A percentile compares a stretch with the other conserved stretches of the same genome.
phyloP scores from a whole-genome alignment of 1,140 invertebrate species.

The Sesamia nonagrioides region DNA sequence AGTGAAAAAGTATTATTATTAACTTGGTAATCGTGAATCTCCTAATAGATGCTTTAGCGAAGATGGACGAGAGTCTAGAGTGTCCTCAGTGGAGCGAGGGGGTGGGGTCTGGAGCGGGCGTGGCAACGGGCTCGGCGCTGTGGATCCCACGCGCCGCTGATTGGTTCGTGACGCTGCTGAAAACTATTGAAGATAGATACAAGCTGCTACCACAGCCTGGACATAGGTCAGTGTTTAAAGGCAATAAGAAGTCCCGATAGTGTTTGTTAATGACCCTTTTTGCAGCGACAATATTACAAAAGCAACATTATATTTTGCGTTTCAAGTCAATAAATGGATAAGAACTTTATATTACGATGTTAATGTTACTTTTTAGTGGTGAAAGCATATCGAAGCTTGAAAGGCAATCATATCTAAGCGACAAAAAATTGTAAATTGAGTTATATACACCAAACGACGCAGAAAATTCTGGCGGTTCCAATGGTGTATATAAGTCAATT shows the following conservation, averaged over 20 bases:
- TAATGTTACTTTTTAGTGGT: no score
- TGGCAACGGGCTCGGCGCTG: constrained; percentile 90
- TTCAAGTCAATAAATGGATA: no score
- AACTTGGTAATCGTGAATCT: not conserved
- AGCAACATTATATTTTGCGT: no score
- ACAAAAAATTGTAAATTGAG: no score
- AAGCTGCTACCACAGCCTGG: constrained; percentile 94
- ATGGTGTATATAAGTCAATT: no score
- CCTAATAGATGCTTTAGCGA: constrained; percentile 93
- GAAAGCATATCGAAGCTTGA: no score
- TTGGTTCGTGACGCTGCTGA: constrained; percentile 93
- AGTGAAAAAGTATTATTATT: not conserved
- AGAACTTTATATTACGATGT: no score
- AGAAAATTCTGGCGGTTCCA: no score
- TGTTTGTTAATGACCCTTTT: no score
- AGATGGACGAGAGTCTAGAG: constrained; percentile 95
- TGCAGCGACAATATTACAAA: no score
- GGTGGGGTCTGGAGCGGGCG: constrained; percentile 87
- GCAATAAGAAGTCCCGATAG: not conserved
- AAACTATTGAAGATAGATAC: constrained; percentile 96
- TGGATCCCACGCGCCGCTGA: constrained; percentile 94
- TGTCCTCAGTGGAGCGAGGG: constrained; percentile 90
- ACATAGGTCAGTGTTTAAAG: constrained; percentile 88
- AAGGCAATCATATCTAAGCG: no score
- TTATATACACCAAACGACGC: no score